A percentile compares a stretch with the other conserved stretches of the same genome.
phyloP scores from a whole-genome alignment of 1,140 invertebrate species.

The Theocolax elegans region DNA sequence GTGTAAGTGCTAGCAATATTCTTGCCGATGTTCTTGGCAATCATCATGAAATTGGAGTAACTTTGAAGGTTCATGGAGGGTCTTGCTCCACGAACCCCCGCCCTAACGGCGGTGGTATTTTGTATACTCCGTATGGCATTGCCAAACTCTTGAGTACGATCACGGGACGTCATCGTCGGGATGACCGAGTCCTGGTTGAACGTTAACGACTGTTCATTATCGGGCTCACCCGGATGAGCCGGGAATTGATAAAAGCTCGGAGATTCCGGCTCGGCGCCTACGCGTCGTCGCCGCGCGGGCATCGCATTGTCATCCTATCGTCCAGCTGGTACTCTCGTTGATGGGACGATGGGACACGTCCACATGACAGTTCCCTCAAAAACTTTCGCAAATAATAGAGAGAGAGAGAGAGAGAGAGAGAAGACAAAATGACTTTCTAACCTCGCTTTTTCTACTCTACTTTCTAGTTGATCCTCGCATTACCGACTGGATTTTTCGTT shows the following conservation, averaged over 20 bases:
- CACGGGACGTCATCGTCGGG: conserved; percentile 83
- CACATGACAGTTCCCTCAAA: conserved; percentile 29
- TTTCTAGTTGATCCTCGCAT: too few relatives aligned
- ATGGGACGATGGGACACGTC: conserved; percentile 34
- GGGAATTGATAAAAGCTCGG: not conserved
- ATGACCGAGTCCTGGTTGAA: conserved; percentile 29
- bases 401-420: too few relatives aligned
- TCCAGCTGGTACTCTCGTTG: conserved; percentile 29
- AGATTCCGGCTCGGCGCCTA: conserved; percentile 65
- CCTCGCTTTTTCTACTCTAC: too few relatives aligned
- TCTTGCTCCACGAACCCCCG: conserved; percentile 73
- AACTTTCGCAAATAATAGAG: too few relatives aligned
- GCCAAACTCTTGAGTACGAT: conserved; percentile 92
- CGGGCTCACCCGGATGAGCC: conserved; percentile 36
- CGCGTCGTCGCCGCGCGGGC: conserved; percentile 73
- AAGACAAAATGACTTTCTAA: too few relatives aligned
- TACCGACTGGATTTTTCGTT: too few relatives aligned
- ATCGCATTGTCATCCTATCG: conserved; percentile 66
- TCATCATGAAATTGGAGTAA: conserved; percentile 95
- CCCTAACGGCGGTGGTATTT: conserved; percentile 76
- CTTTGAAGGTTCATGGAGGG: conserved; percentile 83
- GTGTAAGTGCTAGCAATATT: conserved; percentile 96
- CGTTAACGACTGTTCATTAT: conserved; percentile 47
- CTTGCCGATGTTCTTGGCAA: conserved; percentile 93
- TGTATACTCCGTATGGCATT: conserved; percentile 92